Evolutionary conservation across 2,888 invertebrate species (phyloP), one percentile per base, ranked within the genome.

Genomic region (Flexamia atlantica): DNA sequence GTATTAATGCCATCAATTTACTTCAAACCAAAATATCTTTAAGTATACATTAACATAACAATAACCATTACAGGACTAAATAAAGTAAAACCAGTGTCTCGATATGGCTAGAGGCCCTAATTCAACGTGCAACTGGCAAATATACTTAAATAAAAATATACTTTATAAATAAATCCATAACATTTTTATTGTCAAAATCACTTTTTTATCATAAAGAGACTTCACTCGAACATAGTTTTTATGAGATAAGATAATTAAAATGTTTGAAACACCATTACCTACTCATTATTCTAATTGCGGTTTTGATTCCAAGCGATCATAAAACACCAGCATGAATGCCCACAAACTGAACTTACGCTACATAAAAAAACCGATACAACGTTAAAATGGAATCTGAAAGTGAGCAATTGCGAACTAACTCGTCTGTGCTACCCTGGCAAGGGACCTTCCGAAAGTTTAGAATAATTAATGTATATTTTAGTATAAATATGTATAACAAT

Each of bases 401-500:
- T 64, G 64, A 64, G 64, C 64, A 28, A 30, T 14, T 64, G 64
- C 23, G 20, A 23, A 14, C 64, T 64, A 64, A 64, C 64, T 64
- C 14, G 2, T 17, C 64, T 28, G 64, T 64, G 57, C 64, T 64
- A 64, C 28, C 64, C 25, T 64, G 28, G 64, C 64, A 64, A 12
- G 30, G 64, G 64, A 64, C 20, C 30, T 64, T 64, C 30, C 7
- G 12, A 17, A 17, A 64, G 28, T 28, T 64, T 64, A 64, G 64
- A 28, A 30, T 64, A 64, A 14, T 53, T 64, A 28, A 64, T 64
- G n/a, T n/a, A 64, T 64, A 30, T 64, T 53, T 64, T 64, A 64
- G 64, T 64, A 64, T 64, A 64, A 64, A 64, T 64, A 30, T 64
- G 30, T 64, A 64, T 70, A 70, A 70, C 70, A 70, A 70, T 70